Evolutionary conservation across 2,888 invertebrate species (phyloP).

Genomic region (Sminthurides aquaticus): DNA sequence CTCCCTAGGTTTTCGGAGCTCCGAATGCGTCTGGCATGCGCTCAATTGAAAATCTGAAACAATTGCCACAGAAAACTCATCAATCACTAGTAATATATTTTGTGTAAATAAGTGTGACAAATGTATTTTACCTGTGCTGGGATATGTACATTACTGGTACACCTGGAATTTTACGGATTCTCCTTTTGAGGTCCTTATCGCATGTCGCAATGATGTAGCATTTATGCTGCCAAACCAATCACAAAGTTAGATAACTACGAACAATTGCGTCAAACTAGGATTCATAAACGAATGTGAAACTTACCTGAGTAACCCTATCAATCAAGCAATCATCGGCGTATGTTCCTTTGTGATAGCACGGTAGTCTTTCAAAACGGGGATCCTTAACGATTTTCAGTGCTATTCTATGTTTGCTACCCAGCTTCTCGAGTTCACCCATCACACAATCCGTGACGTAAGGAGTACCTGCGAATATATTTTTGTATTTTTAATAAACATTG

Average conservation of each 20-base stretch:
- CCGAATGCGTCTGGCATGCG: constrained; percentile 99
- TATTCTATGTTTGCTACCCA: constrained; percentile 88
- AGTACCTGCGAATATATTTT: too few relatives aligned
- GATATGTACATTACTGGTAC: constrained; percentile 98
- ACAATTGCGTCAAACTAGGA: background rate
- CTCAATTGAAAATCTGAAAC: constrained; percentile 79
- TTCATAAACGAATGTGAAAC: constrained; percentile 10
- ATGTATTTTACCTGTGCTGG: constrained; percentile 73
- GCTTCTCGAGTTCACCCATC: constrained; percentile 90
- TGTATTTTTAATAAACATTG: too few relatives aligned
- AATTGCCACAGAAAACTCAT: too few relatives aligned
- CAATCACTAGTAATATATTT: too few relatives aligned
- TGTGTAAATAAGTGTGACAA: background rate
- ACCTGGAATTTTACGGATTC: constrained; percentile 95
- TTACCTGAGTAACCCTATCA: constrained; percentile 77
- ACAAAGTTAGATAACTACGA: background rate
- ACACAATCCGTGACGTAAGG: constrained; percentile 99
- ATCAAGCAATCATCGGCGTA: constrained; percentile 99
- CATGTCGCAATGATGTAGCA: constrained; percentile 99
- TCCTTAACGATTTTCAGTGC: constrained; percentile 92
- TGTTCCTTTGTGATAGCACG: constrained; percentile 93
- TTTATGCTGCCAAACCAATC: constrained; percentile 65
- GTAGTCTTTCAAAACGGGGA: constrained; percentile 81
- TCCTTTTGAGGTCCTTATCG: constrained; percentile 90
- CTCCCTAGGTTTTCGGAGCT: constrained; percentile 60